Conservation (phyloP, 2,797 vertebrate genomes). For the Catharus ustulatus region DNA sequence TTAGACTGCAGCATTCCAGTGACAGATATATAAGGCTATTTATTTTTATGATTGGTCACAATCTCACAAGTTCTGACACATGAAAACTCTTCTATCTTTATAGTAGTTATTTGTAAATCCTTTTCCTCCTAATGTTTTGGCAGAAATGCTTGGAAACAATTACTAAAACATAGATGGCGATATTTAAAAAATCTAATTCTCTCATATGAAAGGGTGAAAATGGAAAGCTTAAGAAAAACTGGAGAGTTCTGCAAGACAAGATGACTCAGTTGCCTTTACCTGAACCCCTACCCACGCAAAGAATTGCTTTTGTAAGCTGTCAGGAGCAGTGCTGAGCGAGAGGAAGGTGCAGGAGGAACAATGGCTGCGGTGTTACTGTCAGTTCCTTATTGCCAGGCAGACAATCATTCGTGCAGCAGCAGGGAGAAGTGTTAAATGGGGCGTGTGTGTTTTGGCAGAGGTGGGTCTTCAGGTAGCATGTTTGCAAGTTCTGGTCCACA, state of each 20-base stretch:
- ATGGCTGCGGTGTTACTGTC: neutral
- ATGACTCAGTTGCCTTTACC: constrained; percentile 13
- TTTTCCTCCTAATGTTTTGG: neutral
- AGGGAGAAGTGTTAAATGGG: neutral
- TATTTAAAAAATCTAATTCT: neutral
- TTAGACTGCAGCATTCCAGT: neutral
- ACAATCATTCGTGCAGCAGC: neutral
- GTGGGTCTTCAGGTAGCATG: neutral
- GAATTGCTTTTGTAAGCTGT: neutral
- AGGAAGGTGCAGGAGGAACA: neutral
- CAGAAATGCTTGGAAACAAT: neutral
- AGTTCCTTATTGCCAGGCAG: neutral
- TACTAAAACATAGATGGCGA: neutral
- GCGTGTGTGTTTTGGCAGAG: neutral
- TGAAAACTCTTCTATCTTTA: constrained; percentile 41
- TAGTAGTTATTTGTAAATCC: constrained; percentile 14
- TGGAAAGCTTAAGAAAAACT: neutral
- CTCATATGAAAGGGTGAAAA: neutral
- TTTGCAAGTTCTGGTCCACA: neutral
- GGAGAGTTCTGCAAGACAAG: neutral
- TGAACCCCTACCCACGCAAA: neutral
- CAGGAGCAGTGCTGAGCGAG: neutral
- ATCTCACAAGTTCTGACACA: constrained; percentile 12
- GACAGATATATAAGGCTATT: constrained; percentile 8
- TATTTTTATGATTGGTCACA: constrained; percentile 46